Percentiles rank a stretch among this genome's conserved stretches.
Evolutionary conservation across 1,140 invertebrate species (phyloP).

Genomic region (Tetramorium parvispinum): DNA sequence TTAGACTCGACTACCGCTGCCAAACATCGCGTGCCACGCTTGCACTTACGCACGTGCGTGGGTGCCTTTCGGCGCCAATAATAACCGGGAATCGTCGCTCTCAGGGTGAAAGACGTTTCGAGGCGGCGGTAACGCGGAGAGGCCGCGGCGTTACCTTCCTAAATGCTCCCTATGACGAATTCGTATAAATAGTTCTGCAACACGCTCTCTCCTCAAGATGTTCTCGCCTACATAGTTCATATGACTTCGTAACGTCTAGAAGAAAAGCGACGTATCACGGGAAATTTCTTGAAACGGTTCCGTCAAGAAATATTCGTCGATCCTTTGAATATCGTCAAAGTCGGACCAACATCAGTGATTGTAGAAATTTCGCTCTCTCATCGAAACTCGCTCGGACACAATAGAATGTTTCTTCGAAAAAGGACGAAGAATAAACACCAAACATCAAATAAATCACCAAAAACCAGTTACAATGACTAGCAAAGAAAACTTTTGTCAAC

Average conservation of each 20-base stretch:
- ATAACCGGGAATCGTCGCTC: conserved; percentile 72
- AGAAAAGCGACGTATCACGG: neutral
- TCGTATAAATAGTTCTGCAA: conserved; percentile 69
- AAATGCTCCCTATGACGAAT: conserved; percentile 71
- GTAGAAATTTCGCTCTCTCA: neutral
- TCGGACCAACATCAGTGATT: neutral
- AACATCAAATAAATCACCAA: neutral
- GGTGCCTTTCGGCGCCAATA: conserved; percentile 73
- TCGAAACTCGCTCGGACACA: neutral
- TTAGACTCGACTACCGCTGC: conserved; percentile 56
- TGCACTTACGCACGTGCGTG: conserved; percentile 72
- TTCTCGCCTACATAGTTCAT: conserved; percentile 32
- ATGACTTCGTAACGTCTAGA: neutral
- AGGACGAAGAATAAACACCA: neutral
- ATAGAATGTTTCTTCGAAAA: neutral
- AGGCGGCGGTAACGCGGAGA: conserved; percentile 21
- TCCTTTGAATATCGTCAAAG: neutral
- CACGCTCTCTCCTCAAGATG: neutral
- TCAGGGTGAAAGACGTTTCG: conserved; percentile 66
- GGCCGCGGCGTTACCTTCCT: conserved; percentile 59
- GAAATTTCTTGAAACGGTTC: neutral
- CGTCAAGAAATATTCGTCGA: neutral
- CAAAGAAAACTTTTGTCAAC: conserved; percentile 38
- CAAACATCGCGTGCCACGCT: conserved; percentile 69
- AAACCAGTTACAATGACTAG: neutral